Base-by-base conservation (phyloP, 2,113 vertebrate genomes). In the Cervus canadensis region DNA sequence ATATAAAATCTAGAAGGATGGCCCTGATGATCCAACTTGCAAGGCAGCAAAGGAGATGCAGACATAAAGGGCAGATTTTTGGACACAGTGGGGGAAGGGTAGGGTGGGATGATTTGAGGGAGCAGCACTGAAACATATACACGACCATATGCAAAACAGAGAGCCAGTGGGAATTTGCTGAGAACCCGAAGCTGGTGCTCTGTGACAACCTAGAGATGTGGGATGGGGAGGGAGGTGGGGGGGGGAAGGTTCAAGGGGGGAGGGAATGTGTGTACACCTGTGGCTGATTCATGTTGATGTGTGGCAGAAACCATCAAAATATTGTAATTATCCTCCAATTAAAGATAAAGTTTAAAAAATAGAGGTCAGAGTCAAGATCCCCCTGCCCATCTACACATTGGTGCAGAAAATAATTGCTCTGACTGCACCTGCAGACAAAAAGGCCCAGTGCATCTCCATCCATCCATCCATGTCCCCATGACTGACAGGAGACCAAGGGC, bases 141-240 rank as follows among this genome's bases (percentile, higher is more conserved):
- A 7, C 1, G 11, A 43, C 11, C 12, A 4, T 7, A 26, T 0
- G 40, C 13, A 43, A 76, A 76, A 76, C 2, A 43, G 23, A 76
- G 36, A 76, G 71, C 71, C 40, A 43, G 40, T 26, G 40, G 71
- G 71, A 8, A 26, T 43, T 76, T 76, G 40, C 71, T 43, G 40
- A 40, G 71, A 76, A 43, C 40, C 40, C 23, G 14, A 15, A 76
- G 71, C 23, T 13, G 1, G 0, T 43, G 71, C 12, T 76, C 23
- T 25, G 40, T 43, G 71, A 76, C 1, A 7, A 76, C 71, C 71
- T 43, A 43, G 71, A 43, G 40, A 25, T 0, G 1, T 26, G 23
- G 71, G 40, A 7, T 43, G 40, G 40, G 40, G 40, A 14, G 23
- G 36, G 71, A 76, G 36, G 36, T 25, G 71, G 23, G 36, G 40